Percentiles rank a stretch among this genome's conserved stretches.
Conservation (phyloP, 1,140 invertebrate genomes). For the Lucilia cuprina region DNA sequence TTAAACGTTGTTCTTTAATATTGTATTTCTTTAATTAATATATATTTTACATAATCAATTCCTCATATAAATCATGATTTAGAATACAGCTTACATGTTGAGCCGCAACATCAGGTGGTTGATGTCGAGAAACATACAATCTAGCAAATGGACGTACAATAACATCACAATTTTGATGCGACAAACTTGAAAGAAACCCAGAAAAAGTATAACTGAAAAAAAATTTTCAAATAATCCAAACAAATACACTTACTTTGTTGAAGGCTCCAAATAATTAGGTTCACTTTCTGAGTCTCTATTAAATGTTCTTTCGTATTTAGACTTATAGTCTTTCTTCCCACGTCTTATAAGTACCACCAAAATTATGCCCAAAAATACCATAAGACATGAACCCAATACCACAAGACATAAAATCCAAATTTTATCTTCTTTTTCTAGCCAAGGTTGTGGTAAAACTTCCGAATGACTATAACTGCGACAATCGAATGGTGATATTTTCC, state of each 20-base stretch:
- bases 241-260: background rate
- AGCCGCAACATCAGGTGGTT: background rate
- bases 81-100: background rate
- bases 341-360: background rate
- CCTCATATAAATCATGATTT: background rate
- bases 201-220: background rate
- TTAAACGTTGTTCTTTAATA: too few relatives aligned
- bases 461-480: background rate
- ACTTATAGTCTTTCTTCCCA: background rate
- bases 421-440: background rate
- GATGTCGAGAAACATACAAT: background rate
- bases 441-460: background rate
- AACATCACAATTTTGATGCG: background rate
- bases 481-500: slow-evolving; percentile 14
- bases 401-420: background rate
- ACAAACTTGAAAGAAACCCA: background rate
- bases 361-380: background rate
- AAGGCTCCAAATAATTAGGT: background rate
- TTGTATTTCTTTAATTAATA: too few relatives aligned
- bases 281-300: background rate
- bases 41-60: background rate
- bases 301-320: background rate
- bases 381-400: background rate
- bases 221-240: background rate
- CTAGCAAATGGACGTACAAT: background rate